Evolutionary conservation across 2,888 invertebrate genomes (phyloP).

Genomic region (Callimorpha dominula): DNA sequence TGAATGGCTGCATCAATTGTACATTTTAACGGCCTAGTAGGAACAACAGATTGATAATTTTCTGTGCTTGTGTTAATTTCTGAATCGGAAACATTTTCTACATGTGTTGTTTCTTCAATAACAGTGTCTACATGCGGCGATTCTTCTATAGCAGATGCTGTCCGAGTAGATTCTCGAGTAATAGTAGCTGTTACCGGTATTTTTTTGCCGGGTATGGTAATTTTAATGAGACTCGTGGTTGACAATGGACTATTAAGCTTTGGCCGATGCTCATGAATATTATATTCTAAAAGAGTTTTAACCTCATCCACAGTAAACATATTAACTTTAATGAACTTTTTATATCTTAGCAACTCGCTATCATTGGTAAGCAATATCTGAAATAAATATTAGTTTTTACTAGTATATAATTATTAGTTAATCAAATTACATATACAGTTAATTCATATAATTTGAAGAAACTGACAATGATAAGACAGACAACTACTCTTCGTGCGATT

Average conservation of each 20-base stretch:
- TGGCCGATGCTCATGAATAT: slow-evolving; percentile 4
- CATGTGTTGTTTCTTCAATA: background rate
- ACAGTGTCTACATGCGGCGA: background rate
- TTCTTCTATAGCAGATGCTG: background rate
- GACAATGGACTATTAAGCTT: background rate
- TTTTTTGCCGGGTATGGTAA: background rate
- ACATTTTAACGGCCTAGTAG: slow-evolving; percentile 19
- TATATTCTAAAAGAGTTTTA: slow-evolving; percentile 42
- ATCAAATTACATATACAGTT: background rate
- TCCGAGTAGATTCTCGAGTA: background rate
- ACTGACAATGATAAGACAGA: background rate
- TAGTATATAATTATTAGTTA: background rate
- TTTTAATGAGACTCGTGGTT: background rate
- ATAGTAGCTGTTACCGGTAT: background rate
- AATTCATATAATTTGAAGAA: background rate
- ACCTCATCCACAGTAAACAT: slow-evolving; percentile 59
- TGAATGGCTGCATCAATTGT: slow-evolving; percentile 58
- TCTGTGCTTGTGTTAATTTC: background rate
- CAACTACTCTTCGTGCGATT: background rate
- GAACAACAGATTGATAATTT: slow-evolving; percentile 13
- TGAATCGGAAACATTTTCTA: background rate
- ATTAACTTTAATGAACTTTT: slow-evolving; percentile 42
- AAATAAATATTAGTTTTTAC: slow-evolving; percentile 36
- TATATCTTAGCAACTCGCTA: slow-evolving; percentile 49
- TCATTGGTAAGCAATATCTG: slow-evolving; percentile 67